Percentiles rank a stretch among this genome's conserved stretches.
These are phyloP conservation scores for Andinoacara biseriatus DNA, from an alignment of 2,113 vertebrate genomes.

Conservation along the genomic window DNA sequence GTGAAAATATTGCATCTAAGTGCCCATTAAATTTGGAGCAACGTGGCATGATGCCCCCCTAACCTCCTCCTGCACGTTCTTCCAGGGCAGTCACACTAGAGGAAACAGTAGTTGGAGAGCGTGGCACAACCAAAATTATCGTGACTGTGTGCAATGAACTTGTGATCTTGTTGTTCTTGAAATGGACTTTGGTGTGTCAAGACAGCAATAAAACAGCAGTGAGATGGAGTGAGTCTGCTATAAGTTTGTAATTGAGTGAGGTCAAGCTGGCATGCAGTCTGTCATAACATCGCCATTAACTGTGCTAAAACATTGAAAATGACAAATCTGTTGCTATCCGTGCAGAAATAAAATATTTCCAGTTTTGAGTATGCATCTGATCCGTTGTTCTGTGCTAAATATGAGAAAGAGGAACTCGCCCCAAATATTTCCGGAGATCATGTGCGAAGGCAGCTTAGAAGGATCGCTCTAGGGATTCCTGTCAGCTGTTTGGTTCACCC, in stretches of 20 bases:
- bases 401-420: no score
- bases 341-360: not conserved
- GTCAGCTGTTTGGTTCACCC: not conserved
- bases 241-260: not conserved
- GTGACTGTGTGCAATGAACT: not conserved
- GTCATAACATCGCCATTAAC: not conserved
- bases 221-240: not conserved
- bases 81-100: not conserved
- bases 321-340: not conserved
- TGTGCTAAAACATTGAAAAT: not conserved
- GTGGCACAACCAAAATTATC: not conserved
- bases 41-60: no score
- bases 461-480: not conserved
- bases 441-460: not conserved
- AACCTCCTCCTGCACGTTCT: not conserved
- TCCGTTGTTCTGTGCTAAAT: not conserved
- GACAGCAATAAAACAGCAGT: not conserved
- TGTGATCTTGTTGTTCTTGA: conserved; percentile 3
- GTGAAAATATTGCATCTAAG: not conserved
- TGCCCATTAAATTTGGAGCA: not conserved
- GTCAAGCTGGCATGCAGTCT: not conserved
- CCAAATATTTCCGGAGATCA: not conserved
- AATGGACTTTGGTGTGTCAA: not conserved
- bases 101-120: not conserved
- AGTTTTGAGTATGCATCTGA: not conserved